A percentile compares a stretch with the other conserved stretches of the same genome.
These are phyloP conservation scores for Tenebrio molitor DNA, from an alignment of 1,140 invertebrate genomes.

Conservation along the genomic window DNA sequence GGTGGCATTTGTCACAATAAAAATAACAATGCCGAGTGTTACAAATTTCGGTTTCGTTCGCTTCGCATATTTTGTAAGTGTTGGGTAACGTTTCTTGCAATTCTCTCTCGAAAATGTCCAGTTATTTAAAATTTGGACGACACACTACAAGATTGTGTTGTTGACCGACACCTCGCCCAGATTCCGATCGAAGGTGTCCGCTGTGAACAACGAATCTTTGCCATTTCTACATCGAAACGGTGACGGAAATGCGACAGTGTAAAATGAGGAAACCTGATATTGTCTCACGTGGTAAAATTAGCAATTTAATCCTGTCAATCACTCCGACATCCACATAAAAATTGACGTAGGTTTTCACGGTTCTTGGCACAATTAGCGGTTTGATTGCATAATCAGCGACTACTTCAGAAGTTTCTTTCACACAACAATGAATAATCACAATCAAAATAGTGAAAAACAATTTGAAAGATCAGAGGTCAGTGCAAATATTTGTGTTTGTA, in stretches of 20 bases:
- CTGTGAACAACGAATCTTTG: too few relatives aligned
- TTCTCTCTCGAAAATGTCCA: too few relatives aligned
- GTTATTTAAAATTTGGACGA: too few relatives aligned
- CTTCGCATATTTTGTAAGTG: too few relatives aligned
- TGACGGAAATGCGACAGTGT: neutral
- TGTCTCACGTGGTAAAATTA: conserved; percentile 11
- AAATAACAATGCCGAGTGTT: too few relatives aligned
- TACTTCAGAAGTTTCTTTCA: conserved; percentile 35
- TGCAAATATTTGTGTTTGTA: conserved; percentile 35
- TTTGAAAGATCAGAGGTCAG: conserved; percentile 21
- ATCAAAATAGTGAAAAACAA: conserved; percentile 26
- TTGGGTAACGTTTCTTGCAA: too few relatives aligned
- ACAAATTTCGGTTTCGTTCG: too few relatives aligned
- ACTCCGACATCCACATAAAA: conserved; percentile 10
- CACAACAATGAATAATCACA: conserved; percentile 28
- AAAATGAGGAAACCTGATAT: neutral
- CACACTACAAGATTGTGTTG: too few relatives aligned
- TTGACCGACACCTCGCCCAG: too few relatives aligned
- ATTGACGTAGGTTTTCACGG: conserved; percentile 22
- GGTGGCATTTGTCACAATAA: too few relatives aligned
- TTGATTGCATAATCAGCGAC: conserved; percentile 28
- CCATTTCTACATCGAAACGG: neutral
- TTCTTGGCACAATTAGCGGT: conserved; percentile 33
- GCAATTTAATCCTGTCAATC: conserved; percentile 17
- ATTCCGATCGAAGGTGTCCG: too few relatives aligned